Evolutionary conservation across 2,797 vertebrate species (phyloP), one percentile per base, ranked within the genome.

Genomic region (Neomorphus geoffroyi): DNA sequence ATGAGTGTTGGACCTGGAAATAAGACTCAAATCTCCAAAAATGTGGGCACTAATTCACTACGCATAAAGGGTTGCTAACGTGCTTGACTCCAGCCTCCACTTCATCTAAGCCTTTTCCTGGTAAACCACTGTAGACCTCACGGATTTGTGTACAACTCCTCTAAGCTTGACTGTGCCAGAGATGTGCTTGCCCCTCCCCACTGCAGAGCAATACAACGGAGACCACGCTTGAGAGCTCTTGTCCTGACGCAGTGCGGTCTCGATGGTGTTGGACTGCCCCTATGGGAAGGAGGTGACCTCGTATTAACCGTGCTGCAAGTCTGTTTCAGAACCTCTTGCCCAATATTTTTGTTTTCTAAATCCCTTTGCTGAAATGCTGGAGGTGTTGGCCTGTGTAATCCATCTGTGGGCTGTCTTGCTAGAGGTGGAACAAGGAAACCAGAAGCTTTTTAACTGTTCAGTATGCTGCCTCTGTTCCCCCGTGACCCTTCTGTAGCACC

Each of bases 61-160:
- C 16, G 2, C 0, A 4, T 22, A 9, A 17, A 53, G 7, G 8
- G 5, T 13, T 8, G 9, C 14, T 4, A 3, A 1, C 7, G 30
- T 4, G 12, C 26, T 48, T 3, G 0, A 4, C 9, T 13, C 30
- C 1, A 13, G 2, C 4, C 24, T 48, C 18, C 0, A 2, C 24
- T 65, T 23, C 13, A 23, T 10, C 51, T 14, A 3, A 2, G 6
- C 14, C 18, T 13, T n/a, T 18, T 35, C 32, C 43, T 27, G 9
- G 33, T 4, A 32, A 39, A 60, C 16, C 19, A 7, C 13, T 24
- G 24, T 24, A 77, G 33, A 37, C 27, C 32, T 48, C 28, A 2
- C 3, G 28, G 27, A 1, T 22, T 11, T 4, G 6, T 37, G 14
- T 30, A 3, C 21, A 35, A 22, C 46, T 43, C 8, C n/a, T 80